Evolutionary conservation across 2,113 vertebrate species (phyloP), one percentile per base, ranked within the genome.

Genomic region (Globicephala melas): DNA sequence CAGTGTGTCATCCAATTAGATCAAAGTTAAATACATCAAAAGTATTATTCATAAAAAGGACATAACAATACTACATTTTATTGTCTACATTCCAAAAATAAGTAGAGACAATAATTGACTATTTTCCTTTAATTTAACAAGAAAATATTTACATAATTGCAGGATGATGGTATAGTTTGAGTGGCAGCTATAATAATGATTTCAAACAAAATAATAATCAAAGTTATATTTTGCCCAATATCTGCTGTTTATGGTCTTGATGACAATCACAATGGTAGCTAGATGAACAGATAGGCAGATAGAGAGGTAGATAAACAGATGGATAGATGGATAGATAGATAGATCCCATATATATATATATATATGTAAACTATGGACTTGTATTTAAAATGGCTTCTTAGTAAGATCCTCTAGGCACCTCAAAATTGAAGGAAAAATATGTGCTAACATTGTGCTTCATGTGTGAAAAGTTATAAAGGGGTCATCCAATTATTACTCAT

Each of bases 21-120:
- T 96, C 77, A 94, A 93, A 92, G 7, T 47, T 8, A 86, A 74
- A 62, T 44, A 41, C 47, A 87, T 14, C 44, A 92, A 90, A 94
- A 80, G 58, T 88, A 86, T 95, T 97, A 97, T 74, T 96, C 47
- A 97, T 89, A 82, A 92, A 97, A 97, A 98, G 77, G 77, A 96
- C 5, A 71, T 91, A 91, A 83, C 90, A 81, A 94, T 96, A 93
- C 4, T 67, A 92, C 81, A 18, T 87, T 74, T 97, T 36, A 97
- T 88, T 20, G 31, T 33, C 79, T 89, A 47, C 4, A 36, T 65
- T 87, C 1, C 20, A 79, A 88, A 65, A 79, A 55, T 74, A 47
- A 25, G 50, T 50, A 85, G n/a, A 33, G 1, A 70, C 41, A 55
- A 65, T 68, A 62, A 70, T 83, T 84, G 50, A 53, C 3, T 86